Evolutionary conservation across 2,113 vertebrate genomes (phyloP), one percentile per base, ranked within the genome.

Genomic region (Copsychus sechellarum): DNA sequence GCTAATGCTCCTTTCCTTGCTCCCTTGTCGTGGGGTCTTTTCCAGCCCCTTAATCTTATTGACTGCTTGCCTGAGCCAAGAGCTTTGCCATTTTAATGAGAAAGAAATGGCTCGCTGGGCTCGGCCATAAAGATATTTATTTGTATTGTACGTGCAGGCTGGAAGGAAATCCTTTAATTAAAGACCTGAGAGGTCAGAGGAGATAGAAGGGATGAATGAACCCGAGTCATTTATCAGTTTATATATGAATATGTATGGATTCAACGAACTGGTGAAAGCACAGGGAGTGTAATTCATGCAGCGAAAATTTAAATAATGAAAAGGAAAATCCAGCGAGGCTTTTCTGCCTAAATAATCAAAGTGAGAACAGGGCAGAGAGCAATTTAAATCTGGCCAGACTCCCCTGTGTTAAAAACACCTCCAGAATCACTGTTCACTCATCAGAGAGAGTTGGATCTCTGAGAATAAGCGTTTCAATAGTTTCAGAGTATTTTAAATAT

Each of bases 81-180:
- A 86, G 53, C 43, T 94, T 95, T 92, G 38, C 76, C 36, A 34
- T 92, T 97, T 96, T 96, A 92, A 94, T 88, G 82, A 94, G 92
- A 70, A 79, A 86, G 33, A 53, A 76, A 94, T 15, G 57, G 50
- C 42, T 93, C 2, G 0, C 45, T 74, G 40, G 51, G 18, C 34
- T 42, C 0, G 4, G 62, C 64, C 50, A 86, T 62, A 43, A 79
- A 81, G 73, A 45, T 54, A 62, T 86, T 94, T 82, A 53, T 91
- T 83, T 81, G 56, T 26, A 16, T 56, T 73, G 45, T 45, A 22
- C 14, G 5, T 70, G 38, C 26, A n/a, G 61, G 54, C 69, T 94
- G 72, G 50, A 92, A 95, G 77, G 78, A 86, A 96, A 86, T 81
- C 42, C 71, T 92, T 95, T 93, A 86, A 93, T 91, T 88, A 91